Conservation (phyloP, 2,888 invertebrate species). For the Caenorhabditis wallacei region DNA sequence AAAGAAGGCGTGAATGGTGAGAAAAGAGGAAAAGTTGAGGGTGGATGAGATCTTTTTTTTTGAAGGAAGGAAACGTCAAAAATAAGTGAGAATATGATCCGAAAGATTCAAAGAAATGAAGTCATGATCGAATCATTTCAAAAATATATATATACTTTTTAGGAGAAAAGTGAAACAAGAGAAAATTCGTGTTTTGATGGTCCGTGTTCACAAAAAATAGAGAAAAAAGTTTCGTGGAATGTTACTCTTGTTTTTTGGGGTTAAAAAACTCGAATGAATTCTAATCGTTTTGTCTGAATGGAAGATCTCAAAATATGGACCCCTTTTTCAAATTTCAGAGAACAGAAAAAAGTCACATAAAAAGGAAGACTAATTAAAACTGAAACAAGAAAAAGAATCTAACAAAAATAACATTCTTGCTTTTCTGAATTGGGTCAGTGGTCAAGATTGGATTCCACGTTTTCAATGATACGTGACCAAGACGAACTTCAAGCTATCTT, state of each 20-base stretch:
- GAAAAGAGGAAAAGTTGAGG: neutral
- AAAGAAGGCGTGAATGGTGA: neutral
- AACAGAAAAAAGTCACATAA: neutral
- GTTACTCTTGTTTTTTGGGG: no score
- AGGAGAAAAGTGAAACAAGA: no score
- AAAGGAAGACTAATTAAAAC: slow-evolving; percentile 11
- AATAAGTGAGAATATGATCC: slow-evolving; percentile 16
- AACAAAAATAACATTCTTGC: slow-evolving; percentile 12
- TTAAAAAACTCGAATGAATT: no score
- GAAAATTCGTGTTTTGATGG: no score
- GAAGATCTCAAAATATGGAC: no score
- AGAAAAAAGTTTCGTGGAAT: no score
- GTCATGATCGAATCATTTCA: slow-evolving; percentile 9
- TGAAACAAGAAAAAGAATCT: neutral
- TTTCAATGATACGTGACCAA: no score
- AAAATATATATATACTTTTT: no score
- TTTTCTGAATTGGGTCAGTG: neutral
- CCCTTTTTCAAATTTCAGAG: slow-evolving; percentile 4
- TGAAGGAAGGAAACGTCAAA: neutral
- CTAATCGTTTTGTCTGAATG: neutral
- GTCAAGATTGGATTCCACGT: neutral
- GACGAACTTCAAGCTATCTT: no score
- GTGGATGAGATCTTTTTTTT: slow-evolving; percentile 1
- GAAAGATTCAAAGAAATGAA: slow-evolving; percentile 11
- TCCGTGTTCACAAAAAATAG: no score